Evolutionary conservation across 2,797 vertebrate species (phyloP), one percentile per base, ranked within the genome.

Genomic region (Typhlichthys subterraneus): DNA sequence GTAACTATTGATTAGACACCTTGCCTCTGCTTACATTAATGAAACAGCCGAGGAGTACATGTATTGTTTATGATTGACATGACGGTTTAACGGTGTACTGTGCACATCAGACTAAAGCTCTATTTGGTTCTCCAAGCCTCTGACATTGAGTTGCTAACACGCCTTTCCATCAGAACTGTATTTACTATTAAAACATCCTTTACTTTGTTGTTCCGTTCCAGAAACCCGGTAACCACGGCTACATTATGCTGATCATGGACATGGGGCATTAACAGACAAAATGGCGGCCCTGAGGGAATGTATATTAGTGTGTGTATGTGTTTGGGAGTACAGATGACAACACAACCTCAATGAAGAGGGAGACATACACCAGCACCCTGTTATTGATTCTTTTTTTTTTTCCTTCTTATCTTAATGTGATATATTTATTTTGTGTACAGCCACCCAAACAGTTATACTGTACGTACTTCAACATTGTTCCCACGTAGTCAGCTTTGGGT

Each of bases 301-400:
- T 65, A 58, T 62, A 50, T 48, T 80, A 52, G 64, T 69, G 63
- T 71, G 71, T 73, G 70, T 54, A 15, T 58, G 57, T 67, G 31
- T 69, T 70, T 77, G 72, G 69, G 13, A 75, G 68, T 79, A 58
- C 80, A 76, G 7, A 76, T 45, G 63, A 65, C 69, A 76, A 58
- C 51, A 65, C 13, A 64, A 75, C 57, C 3, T 12, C 57, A 67
- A 64, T 1, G 29, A 60, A 7, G 65, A 79, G 84, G 85, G 76
- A 83, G 67, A 71, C 71, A 74, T 79, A 77, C 86, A 92, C 87
- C 89, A 91, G 89, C 90, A 86, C 77, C 77, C 83, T 57, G n/a
- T 59, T 75, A 75, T 86, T 82, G 83, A 75, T 33, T 55, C 12
- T 55, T 55, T 55, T 75, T 55, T 55, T 75, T 73, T 57, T 8